Base-by-base conservation (phyloP, 2,888 invertebrate species). In the Drosophila gaucha region DNA sequence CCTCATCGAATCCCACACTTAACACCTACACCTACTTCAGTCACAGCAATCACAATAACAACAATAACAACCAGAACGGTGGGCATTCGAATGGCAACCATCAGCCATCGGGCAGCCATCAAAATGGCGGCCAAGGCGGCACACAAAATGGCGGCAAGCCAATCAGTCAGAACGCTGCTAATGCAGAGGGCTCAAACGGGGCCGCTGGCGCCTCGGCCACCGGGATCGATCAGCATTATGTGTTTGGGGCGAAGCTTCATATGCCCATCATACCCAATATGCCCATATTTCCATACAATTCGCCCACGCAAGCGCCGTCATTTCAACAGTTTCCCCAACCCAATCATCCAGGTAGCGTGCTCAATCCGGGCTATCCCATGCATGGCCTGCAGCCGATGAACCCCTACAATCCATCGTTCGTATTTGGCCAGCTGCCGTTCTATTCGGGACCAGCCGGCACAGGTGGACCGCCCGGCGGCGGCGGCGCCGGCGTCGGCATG, bases 311-410 rank as follows among this genome's bases (percentile, higher is more conserved):
- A 85, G 88, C 91, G 68, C 91, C 91, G 57, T 83, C 90, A 70
- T 91, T 91, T 90, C 91, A 91, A 86, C 92, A 91, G 79, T 91
- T 91, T 80, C 92, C 91, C 22, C 92, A 92, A 90, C 90, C 92
- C 60, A 91, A 90, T 74, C 90, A 91, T 89, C 92, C 92, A 74
- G 91, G 91, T 79, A 90, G 88, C 79, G 88, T 90, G 14, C 89
- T 91, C 57, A 91, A 90, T 77, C 90, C 91, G 35, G 90, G 90
- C 56, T 90, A 90, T 65, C 91, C 91, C 12, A 82, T 82, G 84
- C 88, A 86, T 39, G 89, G 90, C 70, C 86, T 89, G 43, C 91
- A 91, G 83, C 91, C 91, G 74, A 82, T 89, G 78, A 91, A 91
- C 84, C 91, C 91, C 46, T 91, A 90, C 89, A 89, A 88, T 89